These are phyloP conservation scores for Cerceris ruficornis DNA, from an alignment of 2,888 invertebrate species.

Conservation along the genomic window DNA sequence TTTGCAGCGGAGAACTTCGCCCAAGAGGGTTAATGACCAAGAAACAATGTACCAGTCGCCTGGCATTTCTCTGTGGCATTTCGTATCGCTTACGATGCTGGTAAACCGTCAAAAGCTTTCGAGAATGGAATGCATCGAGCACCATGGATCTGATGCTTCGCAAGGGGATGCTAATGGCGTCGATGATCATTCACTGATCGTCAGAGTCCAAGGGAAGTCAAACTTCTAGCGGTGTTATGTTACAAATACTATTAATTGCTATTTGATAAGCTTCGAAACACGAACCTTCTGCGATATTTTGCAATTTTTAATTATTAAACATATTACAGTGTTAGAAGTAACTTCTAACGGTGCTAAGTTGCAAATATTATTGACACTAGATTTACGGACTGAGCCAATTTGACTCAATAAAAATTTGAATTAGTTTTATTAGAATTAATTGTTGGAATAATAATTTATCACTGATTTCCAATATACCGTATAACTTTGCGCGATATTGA, in stretches of 20 bases:
- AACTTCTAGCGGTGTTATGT: not conserved
- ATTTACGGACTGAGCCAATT: too few species aligned
- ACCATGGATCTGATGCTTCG: conserved; percentile 11
- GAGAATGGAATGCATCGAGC: conserved; percentile 23
- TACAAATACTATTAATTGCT: not conserved
- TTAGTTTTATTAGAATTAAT: too few species aligned
- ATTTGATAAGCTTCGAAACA: too few species aligned
- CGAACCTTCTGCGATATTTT: too few species aligned
- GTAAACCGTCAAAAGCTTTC: conserved; percentile 36
- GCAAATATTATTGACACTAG: too few species aligned
- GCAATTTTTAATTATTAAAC: too few species aligned
- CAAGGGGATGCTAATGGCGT: conserved; percentile 22
- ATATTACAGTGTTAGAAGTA: too few species aligned
- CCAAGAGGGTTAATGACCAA: conserved; percentile 68
- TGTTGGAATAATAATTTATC: too few species aligned
- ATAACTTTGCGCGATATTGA: too few species aligned
- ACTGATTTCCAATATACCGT: too few species aligned
- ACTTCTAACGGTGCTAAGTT: too few species aligned
- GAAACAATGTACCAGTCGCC: conserved; percentile 50
- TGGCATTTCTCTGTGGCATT: conserved; percentile 48
- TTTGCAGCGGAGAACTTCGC: conserved; percentile 5
- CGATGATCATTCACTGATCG: not conserved
- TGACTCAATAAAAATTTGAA: too few species aligned
- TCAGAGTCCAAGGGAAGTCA: not conserved
- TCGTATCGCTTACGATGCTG: conserved; percentile 30